Base-by-base conservation (phyloP, 1,140 invertebrate genomes). In the Chymomyza costata region DNA sequence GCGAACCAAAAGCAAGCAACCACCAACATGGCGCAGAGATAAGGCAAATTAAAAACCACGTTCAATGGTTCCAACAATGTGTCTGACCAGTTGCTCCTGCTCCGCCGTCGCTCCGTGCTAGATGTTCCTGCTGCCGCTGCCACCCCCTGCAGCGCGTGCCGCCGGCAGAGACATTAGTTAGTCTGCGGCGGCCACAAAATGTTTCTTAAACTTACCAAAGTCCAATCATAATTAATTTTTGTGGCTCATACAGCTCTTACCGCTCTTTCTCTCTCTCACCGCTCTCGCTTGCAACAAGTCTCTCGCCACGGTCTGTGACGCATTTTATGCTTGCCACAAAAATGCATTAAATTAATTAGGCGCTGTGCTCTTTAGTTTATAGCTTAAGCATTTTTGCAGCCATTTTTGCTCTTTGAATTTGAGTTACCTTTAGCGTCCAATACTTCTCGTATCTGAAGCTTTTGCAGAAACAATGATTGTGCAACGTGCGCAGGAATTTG, bases 161-260 rank as follows among this genome's bases (percentile, higher is more conserved):
- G 30, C 13, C 18, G 14, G 19, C 18, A 49, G 61, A 49, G 61
- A 59, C 61, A 64, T 64, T 64, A 64, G 61, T 64, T 56, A 64
- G 61, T 64, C 61, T 64, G 61, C 50, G 15, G 25, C 31, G 16
- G 46, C 58, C 55, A 40, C 55, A 51, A 45, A 53, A 61, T 44
- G 47, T 39, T 53, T 17, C 57, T 28, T 65, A 44, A 65, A 65
- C 62, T 49, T 56, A 46, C 46, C 43, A 51, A 55, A 65, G 62
- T 65, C 62, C 57, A 65, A 65, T 65, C 62, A 65, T 65, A 65
- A 65, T 65, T 65, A 65, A 56, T 65, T 65, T n/a, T 54, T 65
- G 60, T 48, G 39, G 60, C 44, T 45, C 45, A 50, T 21, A 28
- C 10, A 13, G 32, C 13, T 25, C 21, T 5, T 25, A 8, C 21